Base-by-base conservation (phyloP, 23 tunicate species). In the Phallusia fumigata region DNA sequence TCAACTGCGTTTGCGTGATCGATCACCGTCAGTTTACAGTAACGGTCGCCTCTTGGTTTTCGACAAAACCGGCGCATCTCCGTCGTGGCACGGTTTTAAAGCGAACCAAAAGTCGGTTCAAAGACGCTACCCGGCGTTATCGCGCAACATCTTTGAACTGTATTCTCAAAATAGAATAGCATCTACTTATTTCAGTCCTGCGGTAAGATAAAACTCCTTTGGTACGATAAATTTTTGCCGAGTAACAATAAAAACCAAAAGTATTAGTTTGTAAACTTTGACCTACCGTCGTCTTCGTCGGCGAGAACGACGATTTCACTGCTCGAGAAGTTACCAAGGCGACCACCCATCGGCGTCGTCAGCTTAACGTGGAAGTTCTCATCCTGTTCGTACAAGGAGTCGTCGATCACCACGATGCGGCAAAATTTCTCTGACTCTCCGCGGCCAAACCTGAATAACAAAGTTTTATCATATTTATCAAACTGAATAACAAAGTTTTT, bases 401-500 rank as follows among this genome's bases (percentile, higher is more conserved):
- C 99, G 78, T 96, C 99, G 76, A 96, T 96, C 52, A 96, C 92
- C 53, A 88, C 92, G 36, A 96, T 79, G 13, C 83, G 90, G 44
- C 99, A 96, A 64, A 52, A 31, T 80, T 91, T 88, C 73, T 91
- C 97, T 0, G 96, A 75, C 74, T 96, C 93, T 45, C 84, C 89
- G 33, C 84, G 88, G 18, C 82, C 94, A 79, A 96, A 96, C 30
- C 99, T 95, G 34, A 13, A 33, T 49, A 75, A 22, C 15, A 35
- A 10, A 74, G 10, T 35, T 58, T 11, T 22, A n/a, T n/a, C n/a
- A n/a, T n/a, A 28, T 73, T 16, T 19, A 16, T 73, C 30, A 28
- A 19, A 19, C 77, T 16, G n/a, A 19, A 26, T 24, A 73, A 19
- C 24, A 73, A 21, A 73, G 30, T 21, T 19, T 73, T 73, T 73